Conservation (phyloP, 2,888 invertebrate genomes). For the Willowsia nigromaculata region DNA sequence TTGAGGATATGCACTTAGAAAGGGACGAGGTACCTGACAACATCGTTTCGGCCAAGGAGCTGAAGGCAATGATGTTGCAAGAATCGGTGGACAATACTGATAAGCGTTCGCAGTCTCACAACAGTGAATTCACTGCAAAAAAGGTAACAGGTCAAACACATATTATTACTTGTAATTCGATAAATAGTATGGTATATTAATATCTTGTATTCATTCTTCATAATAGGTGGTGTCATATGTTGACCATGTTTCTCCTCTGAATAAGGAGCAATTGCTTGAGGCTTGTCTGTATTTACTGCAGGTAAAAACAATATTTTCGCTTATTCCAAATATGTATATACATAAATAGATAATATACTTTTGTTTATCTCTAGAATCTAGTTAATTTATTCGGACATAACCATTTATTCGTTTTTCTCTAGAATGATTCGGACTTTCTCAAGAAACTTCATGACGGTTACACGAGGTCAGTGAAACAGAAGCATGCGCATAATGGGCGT, state of each 20-base stretch:
- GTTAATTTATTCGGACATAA: background rate
- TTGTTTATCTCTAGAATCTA: too few relatives aligned
- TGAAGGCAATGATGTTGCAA: conserved; percentile 62
- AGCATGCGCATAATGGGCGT: background rate
- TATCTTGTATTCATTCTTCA: too few relatives aligned
- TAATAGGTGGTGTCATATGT: background rate
- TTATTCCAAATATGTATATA: background rate
- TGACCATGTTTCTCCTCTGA: conserved; percentile 80
- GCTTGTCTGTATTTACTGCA: conserved; percentile 80
- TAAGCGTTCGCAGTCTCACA: background rate
- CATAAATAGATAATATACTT: background rate
- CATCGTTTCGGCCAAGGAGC: conserved; percentile 54
- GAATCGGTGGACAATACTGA: conserved; percentile 73
- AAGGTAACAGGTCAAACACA: background rate
- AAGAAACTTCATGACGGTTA: conserved; percentile 81
- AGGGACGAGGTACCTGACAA: background rate
- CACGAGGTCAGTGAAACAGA: conserved; percentile 78
- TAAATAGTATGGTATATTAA: background rate
- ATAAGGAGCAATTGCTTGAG: conserved; percentile 81
- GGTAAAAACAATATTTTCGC: too few relatives aligned
- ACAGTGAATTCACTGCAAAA: background rate
- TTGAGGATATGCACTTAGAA: background rate
- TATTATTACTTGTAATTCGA: background rate
- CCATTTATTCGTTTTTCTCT: conserved; percentile 73
- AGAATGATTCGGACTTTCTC: conserved; percentile 81